phyloP scores from a whole-genome alignment of 2,113 vertebrate genomes.

The Pituophis catenifer region DNA sequence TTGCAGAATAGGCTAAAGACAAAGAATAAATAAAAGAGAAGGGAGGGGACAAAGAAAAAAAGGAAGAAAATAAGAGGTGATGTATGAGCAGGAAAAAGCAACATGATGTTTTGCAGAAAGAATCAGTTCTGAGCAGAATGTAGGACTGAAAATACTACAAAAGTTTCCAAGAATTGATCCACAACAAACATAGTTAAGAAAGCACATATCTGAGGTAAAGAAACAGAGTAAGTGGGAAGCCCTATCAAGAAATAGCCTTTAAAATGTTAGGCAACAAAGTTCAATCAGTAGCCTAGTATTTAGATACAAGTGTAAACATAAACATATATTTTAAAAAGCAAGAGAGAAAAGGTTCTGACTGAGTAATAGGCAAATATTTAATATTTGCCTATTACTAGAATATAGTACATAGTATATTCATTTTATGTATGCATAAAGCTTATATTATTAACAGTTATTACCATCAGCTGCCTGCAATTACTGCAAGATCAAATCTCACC shows the following conservation, averaged over 20 bases:
- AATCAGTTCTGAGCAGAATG: constrained; percentile 70
- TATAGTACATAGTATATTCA: neutral
- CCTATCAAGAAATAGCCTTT: constrained; percentile 45
- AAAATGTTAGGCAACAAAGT: constrained; percentile 47
- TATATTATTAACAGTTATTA: neutral
- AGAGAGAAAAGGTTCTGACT: constrained; percentile 22
- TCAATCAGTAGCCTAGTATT: constrained; percentile 34
- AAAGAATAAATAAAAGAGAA: constrained; percentile 71
- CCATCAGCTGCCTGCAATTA: no score
- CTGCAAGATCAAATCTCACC: no score
- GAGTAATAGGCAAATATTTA: constrained; percentile 29
- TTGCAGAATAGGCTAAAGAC: constrained; percentile 98
- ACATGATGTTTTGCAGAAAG: constrained; percentile 76
- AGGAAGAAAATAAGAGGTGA: constrained; percentile 72
- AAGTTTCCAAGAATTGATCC: constrained; percentile 68
- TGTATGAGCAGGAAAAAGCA: constrained; percentile 76
- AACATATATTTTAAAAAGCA: constrained; percentile 28
- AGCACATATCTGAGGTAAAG: constrained; percentile 74
- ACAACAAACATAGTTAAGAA: constrained; percentile 77
- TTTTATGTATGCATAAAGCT: neutral
- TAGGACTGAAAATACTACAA: constrained; percentile 68
- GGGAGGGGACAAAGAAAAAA: constrained; percentile 57
- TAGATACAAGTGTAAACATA: constrained; percentile 5
- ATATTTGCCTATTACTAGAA: neutral
- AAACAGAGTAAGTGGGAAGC: constrained; percentile 62